These are phyloP conservation scores for Tromatobia lineatoria DNA, from an alignment of 2,888 invertebrate genomes.

Conservation along the genomic window DNA sequence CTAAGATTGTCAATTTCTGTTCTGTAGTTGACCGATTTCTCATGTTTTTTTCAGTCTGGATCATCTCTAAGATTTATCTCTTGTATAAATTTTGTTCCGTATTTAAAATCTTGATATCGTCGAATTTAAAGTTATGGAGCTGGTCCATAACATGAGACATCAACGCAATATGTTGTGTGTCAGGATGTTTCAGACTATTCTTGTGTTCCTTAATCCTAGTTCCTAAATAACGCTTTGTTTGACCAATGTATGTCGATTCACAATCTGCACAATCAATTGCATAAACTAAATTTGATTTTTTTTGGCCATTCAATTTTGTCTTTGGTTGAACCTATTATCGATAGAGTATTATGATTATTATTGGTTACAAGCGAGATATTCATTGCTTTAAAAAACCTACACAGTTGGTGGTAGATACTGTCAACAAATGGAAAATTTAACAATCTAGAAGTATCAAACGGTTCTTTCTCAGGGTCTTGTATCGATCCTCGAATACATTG, in stretches of 20 bases:
- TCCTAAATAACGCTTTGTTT: constrained; percentile 8
- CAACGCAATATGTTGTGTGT: constrained; percentile 2
- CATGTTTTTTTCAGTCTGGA: too few species aligned
- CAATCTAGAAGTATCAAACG: neutral
- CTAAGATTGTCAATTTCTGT: too few species aligned
- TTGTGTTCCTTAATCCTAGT: constrained; percentile 6
- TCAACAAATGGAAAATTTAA: neutral
- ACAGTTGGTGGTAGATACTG: neutral
- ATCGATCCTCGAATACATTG: neutral
- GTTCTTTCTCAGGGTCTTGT: neutral
- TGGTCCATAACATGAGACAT: neutral
- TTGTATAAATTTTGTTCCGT: neutral
- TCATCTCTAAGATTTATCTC: too few species aligned
- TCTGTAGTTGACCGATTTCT: too few species aligned
- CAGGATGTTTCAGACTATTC: constrained; percentile 13
- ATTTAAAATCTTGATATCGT: neutral
- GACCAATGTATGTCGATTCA: constrained; percentile 9
- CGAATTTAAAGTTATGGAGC: constrained; percentile 4
- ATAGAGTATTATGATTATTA: constrained; percentile 7
- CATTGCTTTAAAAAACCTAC: neutral
- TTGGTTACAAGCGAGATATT: neutral
- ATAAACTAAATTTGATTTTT: constrained; percentile 6
- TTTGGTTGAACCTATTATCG: constrained; percentile 10
- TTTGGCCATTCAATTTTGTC: constrained; percentile 19
- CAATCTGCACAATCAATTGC: constrained; percentile 9